phyloP scores from a whole-genome alignment of 2,888 invertebrate species.

The Eulithis testata region DNA sequence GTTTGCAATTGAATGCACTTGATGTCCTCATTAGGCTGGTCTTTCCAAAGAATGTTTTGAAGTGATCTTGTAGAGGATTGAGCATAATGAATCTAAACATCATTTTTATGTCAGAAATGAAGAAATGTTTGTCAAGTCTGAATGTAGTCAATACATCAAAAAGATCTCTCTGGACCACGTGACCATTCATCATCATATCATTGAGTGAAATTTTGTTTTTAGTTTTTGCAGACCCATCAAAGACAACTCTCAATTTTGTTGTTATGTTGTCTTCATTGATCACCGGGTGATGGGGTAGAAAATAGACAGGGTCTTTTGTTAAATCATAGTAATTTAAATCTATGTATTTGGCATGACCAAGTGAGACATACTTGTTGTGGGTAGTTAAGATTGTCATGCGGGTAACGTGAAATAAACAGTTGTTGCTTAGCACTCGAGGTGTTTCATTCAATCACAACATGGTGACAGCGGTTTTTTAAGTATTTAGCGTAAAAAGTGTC shows the following conservation, averaged over 20 bases:
- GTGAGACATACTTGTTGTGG: background rate
- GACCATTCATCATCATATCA: constrained; percentile 1
- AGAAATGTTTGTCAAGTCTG: background rate
- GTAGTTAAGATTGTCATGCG: too few relatives aligned
- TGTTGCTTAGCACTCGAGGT: too few relatives aligned
- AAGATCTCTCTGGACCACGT: background rate
- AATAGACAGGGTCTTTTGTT: background rate
- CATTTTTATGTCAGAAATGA: constrained; percentile 3
- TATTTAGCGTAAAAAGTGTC: too few relatives aligned
- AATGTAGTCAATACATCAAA: background rate
- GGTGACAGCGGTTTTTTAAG: too few relatives aligned
- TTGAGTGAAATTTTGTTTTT: background rate
- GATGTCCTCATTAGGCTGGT: background rate
- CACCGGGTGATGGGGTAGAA: constrained; percentile 3
- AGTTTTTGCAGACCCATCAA: background rate
- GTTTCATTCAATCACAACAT: too few relatives aligned
- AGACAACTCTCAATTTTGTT: too few relatives aligned
- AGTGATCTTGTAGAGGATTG: background rate
- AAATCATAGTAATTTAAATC: background rate
- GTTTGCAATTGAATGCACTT: too few relatives aligned
- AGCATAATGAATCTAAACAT: background rate
- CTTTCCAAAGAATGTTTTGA: background rate
- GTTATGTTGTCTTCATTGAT: background rate
- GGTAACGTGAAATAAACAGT: too few relatives aligned
- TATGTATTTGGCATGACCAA: constrained; percentile 1